Conservation (phyloP, 2,113 vertebrate species). For the Brachyhypopomus gauderio region DNA sequence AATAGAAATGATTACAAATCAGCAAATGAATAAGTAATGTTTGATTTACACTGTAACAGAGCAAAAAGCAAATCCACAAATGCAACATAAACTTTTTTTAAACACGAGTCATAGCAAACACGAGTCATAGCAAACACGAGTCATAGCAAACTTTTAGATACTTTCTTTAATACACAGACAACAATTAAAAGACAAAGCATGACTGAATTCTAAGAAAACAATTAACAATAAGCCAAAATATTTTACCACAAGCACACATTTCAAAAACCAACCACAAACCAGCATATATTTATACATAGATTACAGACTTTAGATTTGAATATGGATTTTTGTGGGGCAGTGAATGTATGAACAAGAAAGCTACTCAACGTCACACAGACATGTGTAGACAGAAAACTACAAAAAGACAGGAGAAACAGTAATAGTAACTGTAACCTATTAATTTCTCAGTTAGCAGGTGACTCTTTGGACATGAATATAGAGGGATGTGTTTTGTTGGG, state of each 20-base stretch:
- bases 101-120: not conserved
- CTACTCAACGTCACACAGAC: not conserved
- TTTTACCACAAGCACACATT: constrained; percentile 28
- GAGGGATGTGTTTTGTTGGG: constrained; percentile 4
- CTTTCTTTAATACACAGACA: constrained; percentile 10
- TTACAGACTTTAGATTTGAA: constrained; percentile 23
- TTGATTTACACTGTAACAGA: not conserved
- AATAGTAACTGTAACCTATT: not conserved
- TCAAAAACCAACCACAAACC: constrained; percentile 8
- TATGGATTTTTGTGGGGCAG: not conserved
- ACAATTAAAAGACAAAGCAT: constrained; percentile 14
- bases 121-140: not conserved
- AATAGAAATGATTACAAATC: constrained; percentile 1
- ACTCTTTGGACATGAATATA: not conserved
- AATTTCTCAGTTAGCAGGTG: constrained; percentile 3
- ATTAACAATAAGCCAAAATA: constrained; percentile 17
- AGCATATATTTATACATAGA: constrained; percentile 5
- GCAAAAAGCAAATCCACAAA: not conserved
- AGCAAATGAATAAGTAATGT: not conserved
- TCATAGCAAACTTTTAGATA: not conserved
- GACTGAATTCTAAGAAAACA: constrained; percentile 7
- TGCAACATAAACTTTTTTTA: not conserved
- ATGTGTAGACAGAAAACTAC: constrained; percentile 13
- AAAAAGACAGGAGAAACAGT: constrained; percentile 3
- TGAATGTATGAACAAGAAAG: not conserved